A percentile compares a stretch with the other conserved stretches of the same genome.
These are phyloP conservation scores for Strongylocentrotus purpuratus DNA, from an alignment of 35 echinoderm and acorn worm species.

Conservation along the genomic window DNA sequence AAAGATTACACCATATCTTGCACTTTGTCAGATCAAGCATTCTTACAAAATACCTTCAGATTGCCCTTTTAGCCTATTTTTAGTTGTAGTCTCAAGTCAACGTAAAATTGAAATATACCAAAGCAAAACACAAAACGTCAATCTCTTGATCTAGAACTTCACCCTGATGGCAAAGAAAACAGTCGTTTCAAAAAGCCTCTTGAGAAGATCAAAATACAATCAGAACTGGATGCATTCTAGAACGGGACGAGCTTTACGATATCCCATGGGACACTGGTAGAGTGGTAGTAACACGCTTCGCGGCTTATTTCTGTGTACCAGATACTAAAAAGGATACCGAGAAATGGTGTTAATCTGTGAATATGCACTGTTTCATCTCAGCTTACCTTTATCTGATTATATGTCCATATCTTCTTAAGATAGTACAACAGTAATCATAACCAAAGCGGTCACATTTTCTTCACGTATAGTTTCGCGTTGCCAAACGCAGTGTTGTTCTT, in stretches of 20 bases:
- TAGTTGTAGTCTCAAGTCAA: neutral
- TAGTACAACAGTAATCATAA: constrained; percentile 12
- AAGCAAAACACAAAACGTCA: neutral
- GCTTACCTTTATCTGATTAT: neutral
- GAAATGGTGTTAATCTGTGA: constrained; percentile 3
- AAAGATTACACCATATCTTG: neutral
- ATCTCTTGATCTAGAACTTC: neutral
- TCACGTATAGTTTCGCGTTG: too few species aligned
- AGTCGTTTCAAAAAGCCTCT: neutral
- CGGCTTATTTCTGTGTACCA: neutral
- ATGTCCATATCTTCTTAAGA: neutral
- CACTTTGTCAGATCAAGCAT: neutral
- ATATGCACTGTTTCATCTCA: neutral
- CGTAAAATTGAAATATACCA: neutral
- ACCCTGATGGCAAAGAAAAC: neutral
- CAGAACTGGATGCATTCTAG: neutral
- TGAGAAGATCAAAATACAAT: neutral
- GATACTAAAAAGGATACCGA: neutral
- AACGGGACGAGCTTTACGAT: neutral
- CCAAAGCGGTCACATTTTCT: neutral
- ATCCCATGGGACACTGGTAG: neutral
- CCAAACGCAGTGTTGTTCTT: too few species aligned
- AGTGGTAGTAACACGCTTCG: neutral
- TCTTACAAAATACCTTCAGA: neutral
- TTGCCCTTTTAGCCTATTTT: neutral